phyloP scores from a whole-genome alignment of 2,888 invertebrate species.

The Leucoptera coffeella region DNA sequence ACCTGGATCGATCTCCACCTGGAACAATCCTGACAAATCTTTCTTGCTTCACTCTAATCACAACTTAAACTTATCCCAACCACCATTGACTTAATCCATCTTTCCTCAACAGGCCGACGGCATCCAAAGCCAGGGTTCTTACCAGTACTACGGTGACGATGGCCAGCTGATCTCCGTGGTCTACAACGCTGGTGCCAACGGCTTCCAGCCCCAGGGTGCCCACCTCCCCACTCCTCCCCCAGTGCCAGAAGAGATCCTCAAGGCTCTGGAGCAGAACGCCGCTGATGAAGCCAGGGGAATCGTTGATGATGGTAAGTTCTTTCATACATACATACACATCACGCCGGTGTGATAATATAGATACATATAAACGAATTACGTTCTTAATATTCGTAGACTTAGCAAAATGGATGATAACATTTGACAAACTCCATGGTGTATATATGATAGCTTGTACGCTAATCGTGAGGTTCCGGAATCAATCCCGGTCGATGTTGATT shows the following conservation, averaged over 20 bases:
- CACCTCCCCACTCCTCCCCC: slow-evolving; percentile 57
- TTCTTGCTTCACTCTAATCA: no score
- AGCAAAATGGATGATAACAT: no score
- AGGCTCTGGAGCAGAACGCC: slow-evolving; percentile 47
- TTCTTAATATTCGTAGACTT: no score
- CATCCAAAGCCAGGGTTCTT: slow-evolving; percentile 50
- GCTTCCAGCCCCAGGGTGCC: slow-evolving; percentile 51
- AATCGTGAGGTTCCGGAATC: no score
- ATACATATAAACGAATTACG: no score
- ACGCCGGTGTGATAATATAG: no score
- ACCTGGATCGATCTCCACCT: no score
- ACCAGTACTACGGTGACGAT: slow-evolving; percentile 56
- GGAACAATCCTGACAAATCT: no score
- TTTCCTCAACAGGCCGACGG: slow-evolving; percentile 31
- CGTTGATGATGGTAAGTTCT: slow-evolving; percentile 46
- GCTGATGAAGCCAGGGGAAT: slow-evolving; percentile 52
- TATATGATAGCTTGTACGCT: no score
- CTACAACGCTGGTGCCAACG: slow-evolving; percentile 52
- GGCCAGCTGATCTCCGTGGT: slow-evolving; percentile 49
- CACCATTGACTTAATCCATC: not conserved
- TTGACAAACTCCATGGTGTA: no score
- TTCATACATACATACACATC: no score
- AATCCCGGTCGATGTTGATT: no score
- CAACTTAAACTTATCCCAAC: not conserved
- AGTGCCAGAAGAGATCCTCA: slow-evolving; percentile 51